Conservation (phyloP, 2,888 invertebrate species). For the Erpobdella octoculata region DNA sequence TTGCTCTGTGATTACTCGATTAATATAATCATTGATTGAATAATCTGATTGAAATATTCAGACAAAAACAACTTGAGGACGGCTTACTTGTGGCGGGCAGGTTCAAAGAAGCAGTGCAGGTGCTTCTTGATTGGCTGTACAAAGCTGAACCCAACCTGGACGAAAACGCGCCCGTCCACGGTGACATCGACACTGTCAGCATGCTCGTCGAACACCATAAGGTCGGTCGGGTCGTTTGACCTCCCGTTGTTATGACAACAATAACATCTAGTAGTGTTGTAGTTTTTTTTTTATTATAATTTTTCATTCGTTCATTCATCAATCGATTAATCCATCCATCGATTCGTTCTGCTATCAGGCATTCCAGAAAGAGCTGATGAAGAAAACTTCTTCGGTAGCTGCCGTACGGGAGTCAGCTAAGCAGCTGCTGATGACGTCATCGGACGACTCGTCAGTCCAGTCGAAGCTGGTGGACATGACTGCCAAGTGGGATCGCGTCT, state of each 20-base stretch:
- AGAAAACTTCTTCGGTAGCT: constrained; percentile 66
- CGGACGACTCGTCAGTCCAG: constrained; percentile 65
- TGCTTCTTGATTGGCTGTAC: constrained; percentile 83
- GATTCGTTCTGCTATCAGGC: constrained; percentile 55
- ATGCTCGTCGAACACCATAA: constrained; percentile 85
- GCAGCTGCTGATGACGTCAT: constrained; percentile 69
- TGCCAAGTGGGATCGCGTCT: constrained; percentile 73
- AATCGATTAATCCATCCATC: background rate
- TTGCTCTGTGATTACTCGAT: too few relatives aligned
- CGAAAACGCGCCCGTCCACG: constrained; percentile 78
- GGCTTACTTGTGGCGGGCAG: constrained; percentile 89
- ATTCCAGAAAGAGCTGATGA: constrained; percentile 75
- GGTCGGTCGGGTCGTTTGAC: too few relatives aligned
- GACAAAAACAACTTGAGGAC: constrained; percentile 89
- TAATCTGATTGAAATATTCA: too few relatives aligned
- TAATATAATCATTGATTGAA: too few relatives aligned
- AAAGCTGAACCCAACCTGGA: constrained; percentile 71
- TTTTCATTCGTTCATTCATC: too few relatives aligned
- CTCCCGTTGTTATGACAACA: too few relatives aligned
- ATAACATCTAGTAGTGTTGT: too few relatives aligned
- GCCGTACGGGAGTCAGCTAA: constrained; percentile 82
- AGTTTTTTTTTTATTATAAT: too few relatives aligned
- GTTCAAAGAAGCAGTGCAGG: constrained; percentile 90
- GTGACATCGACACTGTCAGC: constrained; percentile 91
- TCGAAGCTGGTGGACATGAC: constrained; percentile 73